A percentile compares a stretch with the other conserved stretches of the same genome.
These are phyloP conservation scores for Polymixis flavicincta DNA, from an alignment of 2,888 invertebrate species.

Conservation along the genomic window DNA sequence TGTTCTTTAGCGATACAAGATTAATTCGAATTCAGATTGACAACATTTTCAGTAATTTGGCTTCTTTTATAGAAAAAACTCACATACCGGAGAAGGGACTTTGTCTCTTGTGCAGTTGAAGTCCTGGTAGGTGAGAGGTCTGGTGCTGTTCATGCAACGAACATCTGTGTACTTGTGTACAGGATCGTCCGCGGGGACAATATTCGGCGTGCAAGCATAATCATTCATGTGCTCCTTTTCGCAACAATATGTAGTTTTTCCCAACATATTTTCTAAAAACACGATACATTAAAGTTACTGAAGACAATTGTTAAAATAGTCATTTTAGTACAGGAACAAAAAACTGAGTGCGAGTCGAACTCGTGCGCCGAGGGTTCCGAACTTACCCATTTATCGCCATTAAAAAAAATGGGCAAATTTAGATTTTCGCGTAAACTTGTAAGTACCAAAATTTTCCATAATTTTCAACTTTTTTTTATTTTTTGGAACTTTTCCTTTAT, in stretches of 20 bases:
- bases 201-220: constrained; percentile 63
- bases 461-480: no score
- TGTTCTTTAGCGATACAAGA: neutral
- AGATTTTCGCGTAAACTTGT: no score
- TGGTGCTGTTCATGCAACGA: constrained; percentile 71
- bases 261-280: constrained; percentile 66
- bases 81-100: constrained; percentile 50
- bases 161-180: constrained; percentile 67
- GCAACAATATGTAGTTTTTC: constrained; percentile 67
- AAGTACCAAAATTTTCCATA: no score
- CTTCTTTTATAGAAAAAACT: neutral
- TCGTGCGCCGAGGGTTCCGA: no score
- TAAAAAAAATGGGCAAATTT: no score
- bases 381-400: no score
- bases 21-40: neutral
- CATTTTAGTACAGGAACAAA: neutral
- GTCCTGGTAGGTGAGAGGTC: constrained; percentile 70
- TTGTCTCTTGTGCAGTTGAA: constrained; percentile 66
- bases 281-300: neutral
- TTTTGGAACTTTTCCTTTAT: no score
- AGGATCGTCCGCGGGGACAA: constrained; percentile 68
- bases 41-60: neutral
- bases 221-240: constrained; percentile 61
- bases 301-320: no score
- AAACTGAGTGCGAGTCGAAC: neutral